Base-by-base conservation (phyloP, 2,113 vertebrate genomes). In the Rhabdornis inornatus region DNA sequence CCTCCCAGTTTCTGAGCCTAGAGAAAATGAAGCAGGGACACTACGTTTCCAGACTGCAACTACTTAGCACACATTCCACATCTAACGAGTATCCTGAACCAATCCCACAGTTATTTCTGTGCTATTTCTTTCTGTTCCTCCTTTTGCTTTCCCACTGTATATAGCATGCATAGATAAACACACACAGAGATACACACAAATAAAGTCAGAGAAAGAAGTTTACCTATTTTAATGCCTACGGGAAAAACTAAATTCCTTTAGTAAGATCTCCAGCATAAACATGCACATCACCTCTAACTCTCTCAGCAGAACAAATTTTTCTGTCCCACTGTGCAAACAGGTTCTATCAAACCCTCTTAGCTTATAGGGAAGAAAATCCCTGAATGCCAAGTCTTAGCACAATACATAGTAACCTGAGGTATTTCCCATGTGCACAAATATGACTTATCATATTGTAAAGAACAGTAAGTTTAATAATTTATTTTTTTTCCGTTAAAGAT, bases 181-280 rank as follows among this genome's bases (percentile, higher is more conserved):
- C 20, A 49, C 9, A 59, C n/a, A 93, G 6, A 76, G 45, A 70
- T 20, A 72, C 44, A 80, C 3, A 70, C 23, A 76, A 91, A 82
- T 63, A n/a, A 64, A 93, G 56, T 42, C 68, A 89, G 79, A 70
- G 30, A 83, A 87, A 94, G 30, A 92, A 83, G 86, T 89, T 96
- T 61, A 83, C 57, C 35, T 77, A 83, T 80, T 92, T 95, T 69
- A 83, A 84, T 65, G 69, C 45, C 72, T 82, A 56, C 79, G 90
- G 37, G 71, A 83, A 93, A 92, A 89, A 66, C 40, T 23, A 77
- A 90, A 87, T 86, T 75, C 75, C 50, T 89, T 64, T 22, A 93
- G 87, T 70, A 75, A 77, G 63, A 71, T 61, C 57, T 91, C 72
- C 56, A 92, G 55, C 15, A 89, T 21, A 82, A 95, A 91, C 21